phyloP scores from a whole-genome alignment of 2,113 vertebrate genomes.

The Eudyptes chrysolophus region DNA sequence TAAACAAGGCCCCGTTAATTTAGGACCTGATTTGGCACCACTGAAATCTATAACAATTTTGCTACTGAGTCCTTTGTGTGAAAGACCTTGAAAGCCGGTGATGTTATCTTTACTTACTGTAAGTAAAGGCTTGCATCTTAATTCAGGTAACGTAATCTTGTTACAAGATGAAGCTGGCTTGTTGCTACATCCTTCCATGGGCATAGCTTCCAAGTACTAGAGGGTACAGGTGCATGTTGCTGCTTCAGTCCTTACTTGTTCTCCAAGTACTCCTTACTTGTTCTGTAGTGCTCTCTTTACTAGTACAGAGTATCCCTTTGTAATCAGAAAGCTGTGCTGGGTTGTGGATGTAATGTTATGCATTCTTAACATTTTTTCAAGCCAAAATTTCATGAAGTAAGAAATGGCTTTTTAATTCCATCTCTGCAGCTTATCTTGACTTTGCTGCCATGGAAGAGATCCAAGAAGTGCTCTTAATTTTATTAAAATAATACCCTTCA shows the following conservation, averaged over 20 bases:
- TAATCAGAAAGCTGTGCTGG: not conserved
- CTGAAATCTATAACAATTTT: not conserved
- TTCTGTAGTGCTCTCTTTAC: not conserved
- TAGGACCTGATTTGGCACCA: not conserved
- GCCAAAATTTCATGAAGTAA: not conserved
- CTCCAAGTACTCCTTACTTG: not conserved
- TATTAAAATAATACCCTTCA: slow-evolving; percentile 22
- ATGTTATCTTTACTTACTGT: not conserved
- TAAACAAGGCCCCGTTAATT: not conserved
- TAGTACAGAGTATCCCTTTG: not conserved
- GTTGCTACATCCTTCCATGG: not conserved
- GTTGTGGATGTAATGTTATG: not conserved
- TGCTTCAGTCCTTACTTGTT: not conserved
- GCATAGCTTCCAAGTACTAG: not conserved
- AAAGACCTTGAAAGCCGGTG: not conserved
- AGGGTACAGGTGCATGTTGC: not conserved
- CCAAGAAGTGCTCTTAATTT: not conserved
- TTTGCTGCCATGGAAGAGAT: not conserved
- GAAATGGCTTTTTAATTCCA: not conserved
- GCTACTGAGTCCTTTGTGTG: not conserved
- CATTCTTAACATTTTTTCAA: not conserved
- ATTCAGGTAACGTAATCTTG: not conserved
- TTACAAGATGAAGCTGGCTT: not conserved
- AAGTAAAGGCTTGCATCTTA: not conserved
- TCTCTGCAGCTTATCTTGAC: not conserved